Conservation (phyloP, 2,113 vertebrate species). For the Gulo gulo region DNA sequence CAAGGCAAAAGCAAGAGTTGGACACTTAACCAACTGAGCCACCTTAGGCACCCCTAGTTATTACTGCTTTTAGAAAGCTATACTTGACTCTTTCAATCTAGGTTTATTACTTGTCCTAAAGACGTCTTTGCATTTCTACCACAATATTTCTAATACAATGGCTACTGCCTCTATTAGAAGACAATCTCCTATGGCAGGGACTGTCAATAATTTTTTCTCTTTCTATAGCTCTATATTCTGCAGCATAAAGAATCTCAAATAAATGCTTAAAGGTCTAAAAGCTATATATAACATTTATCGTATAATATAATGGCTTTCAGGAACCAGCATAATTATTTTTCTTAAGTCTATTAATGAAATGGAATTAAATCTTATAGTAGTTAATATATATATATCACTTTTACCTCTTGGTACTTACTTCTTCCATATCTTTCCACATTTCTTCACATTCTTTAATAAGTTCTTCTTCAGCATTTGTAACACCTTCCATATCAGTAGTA, state of each 20-base stretch:
- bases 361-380: background rate
- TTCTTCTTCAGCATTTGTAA: constrained; percentile 52
- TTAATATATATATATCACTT: background rate
- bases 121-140: background rate
- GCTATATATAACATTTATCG: background rate
- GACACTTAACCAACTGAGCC: background rate
- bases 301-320: background rate
- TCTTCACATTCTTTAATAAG: constrained; percentile 79
- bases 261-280: background rate
- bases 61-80: background rate
- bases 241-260: constrained; percentile 15
- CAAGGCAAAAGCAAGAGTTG: background rate
- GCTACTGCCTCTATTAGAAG: background rate
- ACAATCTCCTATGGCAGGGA: background rate
- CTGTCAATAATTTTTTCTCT: background rate
- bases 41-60: background rate
- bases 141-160: background rate
- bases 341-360: constrained; percentile 9
- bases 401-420: constrained; percentile 76
- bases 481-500: background rate
- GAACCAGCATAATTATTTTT: background rate
- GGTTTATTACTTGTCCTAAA: background rate
- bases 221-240: background rate
- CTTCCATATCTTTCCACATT: constrained; percentile 80
- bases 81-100: background rate